A percentile compares a stretch with the other conserved stretches of the same genome.
Evolutionary conservation across 2,888 invertebrate species (phyloP).

Genomic region (Graphium colonna): DNA sequence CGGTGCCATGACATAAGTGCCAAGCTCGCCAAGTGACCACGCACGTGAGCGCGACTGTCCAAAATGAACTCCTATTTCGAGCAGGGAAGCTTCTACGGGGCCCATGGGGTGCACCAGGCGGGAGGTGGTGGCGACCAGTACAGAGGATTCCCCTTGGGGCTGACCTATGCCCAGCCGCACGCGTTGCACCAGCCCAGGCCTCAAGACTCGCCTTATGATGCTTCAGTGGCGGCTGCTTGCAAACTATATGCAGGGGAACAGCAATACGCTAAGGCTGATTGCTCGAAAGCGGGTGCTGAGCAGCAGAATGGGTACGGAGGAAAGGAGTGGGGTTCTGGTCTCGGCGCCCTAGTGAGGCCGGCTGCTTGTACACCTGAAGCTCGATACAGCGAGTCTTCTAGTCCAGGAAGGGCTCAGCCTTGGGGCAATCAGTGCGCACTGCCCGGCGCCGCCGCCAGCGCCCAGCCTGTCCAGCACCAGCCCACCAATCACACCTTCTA

Average conservation of each 20-base stretch:
- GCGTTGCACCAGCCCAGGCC: constrained; percentile 88
- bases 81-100: constrained; percentile 96
- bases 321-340: constrained; percentile 85
- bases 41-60: constrained; percentile 67
- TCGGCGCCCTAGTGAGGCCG: constrained; percentile 87
- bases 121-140: constrained; percentile 89
- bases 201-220: constrained; percentile 95
- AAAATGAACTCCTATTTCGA: constrained; percentile 98
- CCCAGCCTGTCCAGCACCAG: constrained; percentile 93
- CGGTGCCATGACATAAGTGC: constrained; percentile 77
- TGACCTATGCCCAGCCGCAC: constrained; percentile 92
- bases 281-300: constrained; percentile 83
- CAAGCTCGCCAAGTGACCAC: too few species aligned
- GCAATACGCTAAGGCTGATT: constrained; percentile 86
- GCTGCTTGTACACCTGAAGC: constrained; percentile 95
- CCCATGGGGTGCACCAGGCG: constrained; percentile 90
- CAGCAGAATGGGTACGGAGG: constrained; percentile 86
- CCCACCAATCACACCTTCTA: constrained; percentile 96
- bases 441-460: constrained; percentile 89
- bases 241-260: constrained; percentile 88
- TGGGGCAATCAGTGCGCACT: constrained; percentile 95
- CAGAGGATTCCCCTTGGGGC: constrained; percentile 91
- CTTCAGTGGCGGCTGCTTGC: constrained; percentile 92
- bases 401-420: constrained; percentile 87
- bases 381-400: constrained; percentile 91